phyloP scores from a whole-genome alignment of 2,797 vertebrate genomes.

The Sebastiscus albofasciatus region DNA sequence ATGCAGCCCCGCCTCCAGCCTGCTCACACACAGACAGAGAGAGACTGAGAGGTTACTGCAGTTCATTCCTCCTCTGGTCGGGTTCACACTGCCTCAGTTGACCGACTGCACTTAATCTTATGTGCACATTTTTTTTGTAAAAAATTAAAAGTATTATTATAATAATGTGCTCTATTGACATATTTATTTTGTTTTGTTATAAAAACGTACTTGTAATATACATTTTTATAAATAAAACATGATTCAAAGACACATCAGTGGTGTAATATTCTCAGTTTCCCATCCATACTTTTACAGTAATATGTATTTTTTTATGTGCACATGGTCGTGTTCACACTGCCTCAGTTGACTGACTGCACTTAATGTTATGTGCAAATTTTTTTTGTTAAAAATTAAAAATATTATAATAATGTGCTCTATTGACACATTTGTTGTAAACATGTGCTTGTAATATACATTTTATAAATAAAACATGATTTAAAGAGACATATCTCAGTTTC shows the following conservation, averaged over 20 bases:
- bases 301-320: too few relatives aligned
- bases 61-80: slow-evolving; percentile 69
- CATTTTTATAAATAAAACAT: too few relatives aligned
- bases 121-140: background rate
- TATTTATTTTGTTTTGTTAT: background rate
- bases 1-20: slow-evolving; percentile 75
- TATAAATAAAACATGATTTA: too few relatives aligned
- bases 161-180: background rate
- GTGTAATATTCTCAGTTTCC: too few relatives aligned
- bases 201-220: background rate
- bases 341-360: slow-evolving; percentile 28
- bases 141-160: background rate
- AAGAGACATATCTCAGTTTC: too few relatives aligned
- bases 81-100: slow-evolving; percentile 55
- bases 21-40: background rate
- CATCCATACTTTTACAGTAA: too few relatives aligned
- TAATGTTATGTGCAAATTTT: background rate
- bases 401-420: background rate
- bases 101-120: background rate
- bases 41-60: slow-evolving; percentile 74
- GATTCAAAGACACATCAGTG: too few relatives aligned
- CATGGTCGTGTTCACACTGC: slow-evolving; percentile 48
- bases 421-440: background rate
- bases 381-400: background rate
- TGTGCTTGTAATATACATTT: background rate